Evolutionary conservation across 2,888 invertebrate genomes (phyloP).

Genomic region (Andricus quercusramuli): DNA sequence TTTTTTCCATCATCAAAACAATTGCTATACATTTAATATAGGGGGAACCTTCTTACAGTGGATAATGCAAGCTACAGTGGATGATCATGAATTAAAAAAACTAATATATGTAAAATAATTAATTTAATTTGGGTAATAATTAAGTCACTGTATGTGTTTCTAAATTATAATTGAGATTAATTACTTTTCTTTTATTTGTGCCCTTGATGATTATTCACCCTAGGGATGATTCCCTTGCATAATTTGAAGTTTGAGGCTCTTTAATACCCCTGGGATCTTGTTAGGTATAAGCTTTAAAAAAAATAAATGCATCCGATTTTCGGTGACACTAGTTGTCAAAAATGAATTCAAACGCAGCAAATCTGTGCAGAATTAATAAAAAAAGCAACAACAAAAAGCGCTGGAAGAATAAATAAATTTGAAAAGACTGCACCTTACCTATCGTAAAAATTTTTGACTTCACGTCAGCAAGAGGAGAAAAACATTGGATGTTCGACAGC

Average conservation of each 20-base stretch:
- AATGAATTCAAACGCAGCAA: not conserved
- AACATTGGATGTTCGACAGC: not conserved
- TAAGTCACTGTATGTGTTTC: no score
- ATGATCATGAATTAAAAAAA: no score
- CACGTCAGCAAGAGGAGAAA: not conserved
- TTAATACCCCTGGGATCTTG: not conserved
- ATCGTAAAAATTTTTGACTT: not conserved
- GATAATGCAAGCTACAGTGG: no score
- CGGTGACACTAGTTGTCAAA: not conserved
- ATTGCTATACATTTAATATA: no score
- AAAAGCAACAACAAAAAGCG: not conserved
- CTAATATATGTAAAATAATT: no score
- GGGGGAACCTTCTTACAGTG: no score
- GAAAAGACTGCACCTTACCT: not conserved
- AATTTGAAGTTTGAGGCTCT: not conserved
- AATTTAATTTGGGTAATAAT: no score
- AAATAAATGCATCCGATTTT: not conserved
- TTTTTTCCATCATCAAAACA: no score
- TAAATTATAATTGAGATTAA: no score
- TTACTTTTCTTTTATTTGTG: no score
- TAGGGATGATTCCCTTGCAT: no score
- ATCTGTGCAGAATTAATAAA: not conserved
- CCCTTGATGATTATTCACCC: no score
- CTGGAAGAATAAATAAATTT: not conserved
- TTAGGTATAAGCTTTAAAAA: not conserved